Evolutionary conservation across 2,113 vertebrate genomes (phyloP), one percentile per base, ranked within the genome.

Genomic region (Ceratotherium simum): DNA sequence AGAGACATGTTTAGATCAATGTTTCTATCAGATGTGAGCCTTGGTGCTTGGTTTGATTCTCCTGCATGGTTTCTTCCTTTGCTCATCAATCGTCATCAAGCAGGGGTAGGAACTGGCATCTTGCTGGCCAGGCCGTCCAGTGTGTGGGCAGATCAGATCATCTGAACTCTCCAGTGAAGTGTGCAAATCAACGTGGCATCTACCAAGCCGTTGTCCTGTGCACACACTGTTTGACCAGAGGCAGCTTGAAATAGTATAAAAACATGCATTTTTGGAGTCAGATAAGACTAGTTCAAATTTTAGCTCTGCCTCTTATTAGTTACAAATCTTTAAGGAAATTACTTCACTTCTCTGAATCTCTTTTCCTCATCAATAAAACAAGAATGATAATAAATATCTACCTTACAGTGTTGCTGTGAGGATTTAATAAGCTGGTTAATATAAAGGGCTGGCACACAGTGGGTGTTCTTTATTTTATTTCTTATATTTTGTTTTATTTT

Each of bases 361-460:
- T 58, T 62, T 83, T 97, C 62, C 51, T 97, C 62, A 58, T 75
- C 31, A 78, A 8, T 76, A 89, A 80, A 76, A 65, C 36, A 94
- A 21, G 48, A 88, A 48, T 73, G 56, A 62, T 70, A 48, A 56
- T 29, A 86, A 72, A 48, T 31, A 46, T n/a, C 14, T 76, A 18
- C 46, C 90, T 82, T 25, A 46, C 39, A 33, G 23, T 60, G 16
- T 54, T 80, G 25, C 21, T 72, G 13, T 62, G 31, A 79, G 27
- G 46, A 46, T 69, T 8, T 33, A 62, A 17, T 79, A 70, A 79
- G 6, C 16, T 73, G 25, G 33, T 80, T 70, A 72, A n/a, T 16
- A n/a, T 62, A 69, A 85, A 70, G 64, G 73, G 39, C 60, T 48
- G 23, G 48, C 36, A 13, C 2, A 27, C 17, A 29, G 20, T 33